Percentiles rank a stretch among this genome's conserved stretches.
phyloP scores from a whole-genome alignment of 1,140 invertebrate species.

The Halesus radiatus region DNA sequence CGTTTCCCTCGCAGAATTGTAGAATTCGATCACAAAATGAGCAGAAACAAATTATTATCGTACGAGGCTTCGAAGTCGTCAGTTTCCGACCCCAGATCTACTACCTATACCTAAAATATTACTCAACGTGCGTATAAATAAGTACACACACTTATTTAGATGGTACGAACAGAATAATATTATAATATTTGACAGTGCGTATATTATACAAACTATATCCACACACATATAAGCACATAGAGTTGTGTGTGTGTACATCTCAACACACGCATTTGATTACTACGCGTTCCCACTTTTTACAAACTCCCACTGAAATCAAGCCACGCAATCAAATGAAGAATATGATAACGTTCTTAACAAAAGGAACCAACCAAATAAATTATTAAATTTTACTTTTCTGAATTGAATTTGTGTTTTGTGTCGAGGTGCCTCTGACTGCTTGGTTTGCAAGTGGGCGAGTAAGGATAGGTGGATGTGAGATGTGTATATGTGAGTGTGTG shows the following conservation, averaged over 20 bases:
- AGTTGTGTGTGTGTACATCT: background rate
- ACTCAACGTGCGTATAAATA: background rate
- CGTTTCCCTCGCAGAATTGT: no score
- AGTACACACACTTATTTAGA: background rate
- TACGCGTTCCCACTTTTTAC: constrained; percentile 15
- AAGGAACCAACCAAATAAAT: background rate
- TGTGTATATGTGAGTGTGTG: background rate
- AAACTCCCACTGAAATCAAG: constrained; percentile 11
- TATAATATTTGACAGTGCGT: background rate
- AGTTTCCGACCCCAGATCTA: no score
- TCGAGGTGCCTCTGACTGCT: background rate
- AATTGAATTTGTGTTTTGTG: background rate
- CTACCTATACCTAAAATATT: background rate
- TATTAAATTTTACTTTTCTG: no score
- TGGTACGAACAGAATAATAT: background rate
- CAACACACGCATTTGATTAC: background rate
- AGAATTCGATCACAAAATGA: no score
- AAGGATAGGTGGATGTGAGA: background rate
- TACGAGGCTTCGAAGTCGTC: no score
- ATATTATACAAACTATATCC: background rate
- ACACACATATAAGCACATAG: background rate
- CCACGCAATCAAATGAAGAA: background rate
- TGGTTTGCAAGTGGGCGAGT: background rate
- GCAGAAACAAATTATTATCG: no score
- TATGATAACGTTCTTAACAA: background rate